Base-by-base conservation (phyloP, 2,113 vertebrate genomes). In the Perca flavescens region DNA sequence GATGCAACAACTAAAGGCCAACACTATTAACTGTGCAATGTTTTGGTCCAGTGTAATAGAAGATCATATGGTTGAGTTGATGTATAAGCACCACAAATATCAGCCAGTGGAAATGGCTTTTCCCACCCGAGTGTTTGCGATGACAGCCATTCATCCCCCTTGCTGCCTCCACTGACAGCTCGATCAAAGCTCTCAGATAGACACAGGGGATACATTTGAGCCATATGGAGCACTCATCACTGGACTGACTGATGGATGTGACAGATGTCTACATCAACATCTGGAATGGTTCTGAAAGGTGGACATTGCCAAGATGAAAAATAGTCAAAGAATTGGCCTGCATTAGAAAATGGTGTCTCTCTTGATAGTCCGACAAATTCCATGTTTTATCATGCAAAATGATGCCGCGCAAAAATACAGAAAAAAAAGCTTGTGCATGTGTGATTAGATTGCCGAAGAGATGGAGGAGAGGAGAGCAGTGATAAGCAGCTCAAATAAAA, bases 41-140 rank as follows among this genome's bases (percentile, higher is more conserved):
- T 46, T 66, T 66, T 56, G 49, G 49, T 67, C 36, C 21, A 25
- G 19, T 11, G 58, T 46, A 28, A 68, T 1, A 31, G 19, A 53
- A 73, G 22, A 60, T 72, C 12, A 81, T 3, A 19, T 12, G 16
- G 6, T 16, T 7, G 6, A 1, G 46, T 28, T 43, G 72, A 85
- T 77, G 66, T 36, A 28, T 10, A 28, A 76, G 1, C 7, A n/a
- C 46, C 49, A 72, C 49, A 77, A 43, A 72, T 19, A 80, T 73
- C 83, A 67, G 36, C 14, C 6, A 43, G 62, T 49, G 47, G 56
- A 72, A 80, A 57, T 62, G 62, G 28, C 5, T 63, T 68, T 74
- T 66, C 60, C 67, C 52, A 46, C 17, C 54, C 3, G 0, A 62
- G 52, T 49, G 34, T 34, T 34, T 34, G 25, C 13, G 52, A 78